These are phyloP conservation scores for Arion vulgaris DNA, from an alignment of 1,140 invertebrate species.

Conservation along the genomic window DNA sequence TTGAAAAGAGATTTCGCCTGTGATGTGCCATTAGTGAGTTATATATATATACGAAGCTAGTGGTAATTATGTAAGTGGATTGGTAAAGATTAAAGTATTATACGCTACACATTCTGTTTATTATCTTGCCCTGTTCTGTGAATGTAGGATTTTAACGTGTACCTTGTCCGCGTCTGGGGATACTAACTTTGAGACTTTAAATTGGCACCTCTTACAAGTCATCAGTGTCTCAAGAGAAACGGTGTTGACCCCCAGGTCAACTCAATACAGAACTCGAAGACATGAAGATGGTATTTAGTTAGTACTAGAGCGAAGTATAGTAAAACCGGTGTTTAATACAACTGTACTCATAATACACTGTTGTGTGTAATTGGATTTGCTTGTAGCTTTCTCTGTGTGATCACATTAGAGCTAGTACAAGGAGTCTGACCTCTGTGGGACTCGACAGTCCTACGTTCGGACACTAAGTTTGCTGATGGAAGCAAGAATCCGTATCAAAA, in stretches of 20 bases:
- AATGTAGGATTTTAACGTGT: neutral
- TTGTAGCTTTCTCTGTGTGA: neutral
- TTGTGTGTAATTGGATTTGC: neutral
- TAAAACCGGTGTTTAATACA: neutral
- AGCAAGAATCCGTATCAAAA: neutral
- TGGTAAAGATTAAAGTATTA: neutral
- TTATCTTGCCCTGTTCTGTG: neutral
- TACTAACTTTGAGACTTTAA: too few species aligned
- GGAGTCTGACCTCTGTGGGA: neutral
- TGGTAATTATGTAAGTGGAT: neutral
- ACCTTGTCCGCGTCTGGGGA: neutral
- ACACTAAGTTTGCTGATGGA: neutral
- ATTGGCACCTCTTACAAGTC: neutral
- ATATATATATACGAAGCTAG: neutral
- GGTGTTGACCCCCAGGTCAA: neutral
- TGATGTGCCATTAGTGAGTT: too few species aligned
- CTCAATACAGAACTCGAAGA: neutral
- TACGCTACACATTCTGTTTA: neutral
- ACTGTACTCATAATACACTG: neutral
- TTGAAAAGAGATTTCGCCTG: too few species aligned
- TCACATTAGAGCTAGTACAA: neutral
- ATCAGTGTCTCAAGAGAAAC: neutral
- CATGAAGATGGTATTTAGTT: neutral
- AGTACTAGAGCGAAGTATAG: neutral
- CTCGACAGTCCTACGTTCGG: neutral